Evolutionary conservation across 1,140 invertebrate species (phyloP).

Genomic region (Drosophila varians): DNA sequence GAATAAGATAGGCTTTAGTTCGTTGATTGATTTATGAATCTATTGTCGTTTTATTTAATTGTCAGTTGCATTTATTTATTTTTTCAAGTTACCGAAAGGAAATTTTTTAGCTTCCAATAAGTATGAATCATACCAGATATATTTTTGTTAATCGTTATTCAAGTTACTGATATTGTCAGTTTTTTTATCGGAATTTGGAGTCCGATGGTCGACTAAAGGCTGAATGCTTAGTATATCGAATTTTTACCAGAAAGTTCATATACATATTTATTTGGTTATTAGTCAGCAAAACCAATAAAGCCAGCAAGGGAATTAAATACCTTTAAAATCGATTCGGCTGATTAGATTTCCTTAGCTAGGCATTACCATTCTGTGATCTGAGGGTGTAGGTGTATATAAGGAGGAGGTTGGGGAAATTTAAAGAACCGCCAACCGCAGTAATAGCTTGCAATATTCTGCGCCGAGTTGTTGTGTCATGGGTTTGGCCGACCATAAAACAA

Average conservation of each 20-base stretch:
- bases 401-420: not conserved
- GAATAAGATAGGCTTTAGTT: not conserved
- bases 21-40: not conserved
- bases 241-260: not conserved
- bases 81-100: not conserved
- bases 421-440: not conserved
- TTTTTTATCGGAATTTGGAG: constrained; percentile 22
- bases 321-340: constrained; percentile 52
- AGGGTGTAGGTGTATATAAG: too few species aligned
- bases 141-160: constrained; percentile 25
- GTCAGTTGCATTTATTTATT: not conserved
- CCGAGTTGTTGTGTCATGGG: constrained; percentile 4
- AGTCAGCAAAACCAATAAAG: constrained; percentile 14
- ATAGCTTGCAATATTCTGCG: not conserved
- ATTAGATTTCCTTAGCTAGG: constrained; percentile 31
- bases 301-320: constrained; percentile 17
- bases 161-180: constrained; percentile 15
- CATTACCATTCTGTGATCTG: not conserved
- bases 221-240: not conserved
- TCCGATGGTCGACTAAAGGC: not conserved
- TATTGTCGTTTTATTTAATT: not conserved
- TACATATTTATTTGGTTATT: constrained; percentile 16
- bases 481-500: constrained; percentile 3
- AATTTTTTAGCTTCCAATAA: not conserved
- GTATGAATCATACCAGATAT: constrained; percentile 47